A percentile compares a stretch with the other conserved stretches of the same genome.
These are phyloP conservation scores for Diaperis boleti DNA, from an alignment of 2,888 invertebrate species.

Conservation along the genomic window DNA sequence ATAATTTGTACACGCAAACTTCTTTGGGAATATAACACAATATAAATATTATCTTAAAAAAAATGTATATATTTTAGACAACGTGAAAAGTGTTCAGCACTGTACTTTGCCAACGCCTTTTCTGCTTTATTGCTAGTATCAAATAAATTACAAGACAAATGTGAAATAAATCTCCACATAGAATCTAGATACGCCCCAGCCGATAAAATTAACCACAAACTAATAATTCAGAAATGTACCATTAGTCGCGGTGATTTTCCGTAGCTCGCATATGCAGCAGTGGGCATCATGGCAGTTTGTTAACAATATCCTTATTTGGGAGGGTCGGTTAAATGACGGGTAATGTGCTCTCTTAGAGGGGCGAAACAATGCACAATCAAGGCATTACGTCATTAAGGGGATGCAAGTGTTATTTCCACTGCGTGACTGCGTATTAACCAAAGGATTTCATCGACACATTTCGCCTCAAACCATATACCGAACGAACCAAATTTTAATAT, in stretches of 20 bases:
- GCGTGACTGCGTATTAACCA: constrained; percentile 36
- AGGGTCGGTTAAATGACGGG: constrained; percentile 64
- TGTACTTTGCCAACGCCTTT: too few species aligned
- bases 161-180: constrained; percentile 25
- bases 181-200: constrained; percentile 30
- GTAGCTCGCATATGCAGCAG: constrained; percentile 47
- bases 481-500: constrained; percentile 16
- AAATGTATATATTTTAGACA: too few species aligned
- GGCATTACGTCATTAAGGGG: constrained; percentile 66
- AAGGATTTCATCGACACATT: constrained; percentile 29
- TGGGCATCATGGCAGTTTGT: constrained; percentile 58
- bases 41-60: too few species aligned
- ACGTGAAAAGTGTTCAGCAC: too few species aligned
- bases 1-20: too few species aligned
- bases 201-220: constrained; percentile 41
- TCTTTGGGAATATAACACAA: too few species aligned
- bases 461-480: not conserved
- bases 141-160: constrained; percentile 3
- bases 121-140: too few species aligned
- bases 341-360: constrained; percentile 62
- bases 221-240: constrained; percentile 48
- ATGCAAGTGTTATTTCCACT: constrained; percentile 59
- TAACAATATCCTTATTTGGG: constrained; percentile 65
- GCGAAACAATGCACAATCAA: constrained; percentile 67
- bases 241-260: constrained; percentile 48